Conservation (phyloP, 2,113 vertebrate genomes). For the human region GRCh38 chr4:114723501-114724000, state of each 20-base stretch:
- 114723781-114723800: background rate
- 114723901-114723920: too few species aligned
- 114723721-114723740: background rate
- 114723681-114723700: background rate
- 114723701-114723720: background rate
- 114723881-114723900: too few species aligned
- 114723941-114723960: too few species aligned
- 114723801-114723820: background rate
- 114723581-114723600: background rate
- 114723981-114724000: too few species aligned
- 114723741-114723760: background rate
- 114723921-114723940: too few species aligned
- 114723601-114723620: background rate
- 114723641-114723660: background rate
- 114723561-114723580: background rate
- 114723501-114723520: too few species aligned
- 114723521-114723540: too few species aligned
- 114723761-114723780: background rate
- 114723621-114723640: background rate
- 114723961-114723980: too few species aligned
- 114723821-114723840: background rate
- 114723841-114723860: background rate
- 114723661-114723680: background rate
- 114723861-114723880: background rate
- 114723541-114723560: too few species aligned